phyloP scores from a whole-genome alignment of 2,113 vertebrate species.

The Ictalurus punctatus region DNA sequence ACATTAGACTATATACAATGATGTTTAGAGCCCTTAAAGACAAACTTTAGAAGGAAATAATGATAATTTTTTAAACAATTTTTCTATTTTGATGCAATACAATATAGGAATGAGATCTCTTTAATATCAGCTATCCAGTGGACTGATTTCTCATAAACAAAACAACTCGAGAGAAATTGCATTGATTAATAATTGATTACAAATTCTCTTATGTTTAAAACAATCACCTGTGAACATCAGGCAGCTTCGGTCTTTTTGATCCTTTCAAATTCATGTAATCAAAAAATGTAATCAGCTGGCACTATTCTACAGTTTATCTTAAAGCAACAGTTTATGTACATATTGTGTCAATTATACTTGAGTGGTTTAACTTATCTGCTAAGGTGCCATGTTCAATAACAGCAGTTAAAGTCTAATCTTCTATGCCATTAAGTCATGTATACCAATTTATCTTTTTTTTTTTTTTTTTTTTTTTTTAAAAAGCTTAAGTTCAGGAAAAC shows the following conservation, averaged over 20 bases:
- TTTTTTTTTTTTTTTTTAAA: too few species aligned
- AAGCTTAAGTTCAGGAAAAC: constrained; percentile 31
- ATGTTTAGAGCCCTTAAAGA: background rate
- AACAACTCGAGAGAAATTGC: background rate
- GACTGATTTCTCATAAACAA: background rate
- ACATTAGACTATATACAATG: background rate
- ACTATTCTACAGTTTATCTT: background rate
- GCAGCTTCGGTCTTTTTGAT: constrained; percentile 9
- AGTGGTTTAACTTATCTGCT: background rate
- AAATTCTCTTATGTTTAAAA: background rate
- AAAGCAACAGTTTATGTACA: background rate
- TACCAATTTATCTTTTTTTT: too few species aligned
- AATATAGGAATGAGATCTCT: background rate
- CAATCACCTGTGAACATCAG: background rate
- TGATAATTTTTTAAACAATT: background rate
- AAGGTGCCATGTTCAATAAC: background rate
- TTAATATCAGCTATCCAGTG: background rate
- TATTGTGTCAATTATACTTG: background rate
- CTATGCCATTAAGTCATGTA: too few species aligned
- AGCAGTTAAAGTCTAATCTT: constrained; percentile 23
- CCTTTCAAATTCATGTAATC: background rate
- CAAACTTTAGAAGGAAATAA: background rate
- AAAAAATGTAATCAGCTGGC: background rate
- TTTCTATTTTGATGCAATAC: background rate
- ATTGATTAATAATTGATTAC: background rate